Base-by-base conservation (phyloP, 2,888 invertebrate species). In the Drosophila melanosoma region DNA sequence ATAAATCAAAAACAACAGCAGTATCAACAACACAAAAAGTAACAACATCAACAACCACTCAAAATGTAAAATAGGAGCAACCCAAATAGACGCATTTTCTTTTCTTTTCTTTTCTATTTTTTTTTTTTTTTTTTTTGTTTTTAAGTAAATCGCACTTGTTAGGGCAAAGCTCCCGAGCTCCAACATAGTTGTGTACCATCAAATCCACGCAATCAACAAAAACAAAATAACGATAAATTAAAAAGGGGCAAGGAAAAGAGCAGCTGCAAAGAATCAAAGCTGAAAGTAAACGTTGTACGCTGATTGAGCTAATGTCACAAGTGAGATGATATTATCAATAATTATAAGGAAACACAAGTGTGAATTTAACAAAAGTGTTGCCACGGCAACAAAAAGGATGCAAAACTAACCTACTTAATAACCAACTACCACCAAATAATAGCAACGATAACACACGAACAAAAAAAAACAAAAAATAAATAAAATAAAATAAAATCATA, bases 1-100 rank as follows among this genome's bases (percentile, higher is more conserved):
- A 74, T 69, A 85, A 83, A 85, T 88, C 83, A 85, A 73, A 72
- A 72, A 33, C 57, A 42, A 51, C 40, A 29, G 32, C 66, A 66
- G 23, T 42, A 40, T 12, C 61, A 51, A 7, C 60, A 40, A 40
- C 52, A 52, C 6, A 15, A 33, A 23, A 36, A 36, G n/a, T 20
- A 38, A 49, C 57, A 72, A 51, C 59, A 62, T 29, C 54, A 67
- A 59, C 58, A 48, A 62, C 57, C 61, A 54, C 63, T 58, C 73
- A 57, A 76, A 76, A 67, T 64, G 66, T 38, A 60, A 78, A 78
- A 73, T 68, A 58, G 58, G 73, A 73, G 42, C 79, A 74, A 56
- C 45, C 57, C 75, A 51, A 74, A 78, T 69, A 78, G 63, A 79
- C 67, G 59, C 51, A 56, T 59, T 78, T 64, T 66, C 56, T 32